Conservation (phyloP, 2,797 vertebrate species). For the Schizothorax lantsangensis region DNA sequence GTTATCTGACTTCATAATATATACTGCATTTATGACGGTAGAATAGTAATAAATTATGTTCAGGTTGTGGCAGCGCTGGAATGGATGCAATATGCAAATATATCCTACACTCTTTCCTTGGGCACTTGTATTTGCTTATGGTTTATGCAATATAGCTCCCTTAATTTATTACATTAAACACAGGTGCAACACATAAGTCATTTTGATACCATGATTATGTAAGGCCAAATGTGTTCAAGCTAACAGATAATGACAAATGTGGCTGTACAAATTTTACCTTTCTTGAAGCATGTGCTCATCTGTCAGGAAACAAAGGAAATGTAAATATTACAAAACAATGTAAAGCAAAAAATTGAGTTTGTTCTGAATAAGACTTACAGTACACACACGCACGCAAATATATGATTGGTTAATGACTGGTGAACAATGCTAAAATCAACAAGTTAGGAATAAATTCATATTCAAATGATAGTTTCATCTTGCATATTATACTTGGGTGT, state of each 20-base stretch:
- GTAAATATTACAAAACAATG: background rate
- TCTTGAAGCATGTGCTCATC: conserved; percentile 72
- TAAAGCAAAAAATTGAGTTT: background rate
- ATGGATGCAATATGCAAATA: conserved; percentile 16
- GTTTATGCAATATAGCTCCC: background rate
- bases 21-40: background rate
- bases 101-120: background rate
- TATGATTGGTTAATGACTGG: background rate
- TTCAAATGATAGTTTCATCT: background rate
- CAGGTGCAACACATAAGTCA: background rate
- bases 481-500: background rate
- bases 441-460: background rate
- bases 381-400: background rate
- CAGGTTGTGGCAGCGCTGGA: background rate
- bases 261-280: conserved; percentile 65
- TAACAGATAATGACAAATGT: background rate
- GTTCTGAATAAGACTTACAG: background rate
- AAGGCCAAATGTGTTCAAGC: background rate
- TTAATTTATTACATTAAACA: background rate
- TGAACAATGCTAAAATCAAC: background rate
- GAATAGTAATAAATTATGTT: background rate
- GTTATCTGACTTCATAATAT: background rate
- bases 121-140: conserved; percentile 19
- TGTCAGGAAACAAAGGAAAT: conserved; percentile 52
- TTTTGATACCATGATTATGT: background rate